Evolutionary conservation across 92 coral and sea anemone genomes (phyloP).

Genomic region (Bergia puertoricense): DNA sequence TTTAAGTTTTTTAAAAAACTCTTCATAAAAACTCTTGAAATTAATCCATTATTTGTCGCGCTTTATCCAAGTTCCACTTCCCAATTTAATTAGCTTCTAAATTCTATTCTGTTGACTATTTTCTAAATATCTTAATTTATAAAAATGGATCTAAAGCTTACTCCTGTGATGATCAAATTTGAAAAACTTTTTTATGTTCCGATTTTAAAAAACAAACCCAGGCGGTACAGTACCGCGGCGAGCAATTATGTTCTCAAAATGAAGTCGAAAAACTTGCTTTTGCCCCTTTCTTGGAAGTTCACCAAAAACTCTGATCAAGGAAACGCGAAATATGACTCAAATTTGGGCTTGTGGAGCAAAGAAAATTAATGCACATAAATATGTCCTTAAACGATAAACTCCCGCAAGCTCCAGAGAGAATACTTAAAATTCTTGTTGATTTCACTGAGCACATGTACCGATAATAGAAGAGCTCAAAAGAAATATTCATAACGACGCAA

Average conservation of each 20-base stretch:
- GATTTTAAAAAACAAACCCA: not conserved
- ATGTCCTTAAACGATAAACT: not conserved
- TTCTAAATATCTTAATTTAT: not conserved
- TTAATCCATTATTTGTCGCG: not conserved
- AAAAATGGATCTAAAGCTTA: not conserved
- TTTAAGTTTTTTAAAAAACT: not conserved
- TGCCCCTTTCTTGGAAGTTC: not conserved
- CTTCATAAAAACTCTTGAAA: not conserved
- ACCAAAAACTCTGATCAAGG: constrained; percentile 3
- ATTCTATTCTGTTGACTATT: not conserved
- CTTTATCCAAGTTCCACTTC: not conserved
- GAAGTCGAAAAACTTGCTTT: too few species aligned
- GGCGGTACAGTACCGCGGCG: not conserved
- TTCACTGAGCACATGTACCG: constrained; percentile 38
- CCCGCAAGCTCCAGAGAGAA: constrained; percentile 19
- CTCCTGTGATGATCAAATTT: not conserved
- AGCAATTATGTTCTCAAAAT: not conserved
- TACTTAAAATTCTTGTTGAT: constrained; percentile 28
- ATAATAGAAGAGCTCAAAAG: constrained; percentile 9
- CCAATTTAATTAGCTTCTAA: not conserved
- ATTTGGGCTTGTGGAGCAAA: not conserved
- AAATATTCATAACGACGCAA: constrained; percentile 34
- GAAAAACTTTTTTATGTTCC: not conserved
- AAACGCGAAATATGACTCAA: not conserved
- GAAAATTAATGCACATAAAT: not conserved